Evolutionary conservation across 2,113 vertebrate species (phyloP).

Genomic region (Taurulus bubalis): DNA sequence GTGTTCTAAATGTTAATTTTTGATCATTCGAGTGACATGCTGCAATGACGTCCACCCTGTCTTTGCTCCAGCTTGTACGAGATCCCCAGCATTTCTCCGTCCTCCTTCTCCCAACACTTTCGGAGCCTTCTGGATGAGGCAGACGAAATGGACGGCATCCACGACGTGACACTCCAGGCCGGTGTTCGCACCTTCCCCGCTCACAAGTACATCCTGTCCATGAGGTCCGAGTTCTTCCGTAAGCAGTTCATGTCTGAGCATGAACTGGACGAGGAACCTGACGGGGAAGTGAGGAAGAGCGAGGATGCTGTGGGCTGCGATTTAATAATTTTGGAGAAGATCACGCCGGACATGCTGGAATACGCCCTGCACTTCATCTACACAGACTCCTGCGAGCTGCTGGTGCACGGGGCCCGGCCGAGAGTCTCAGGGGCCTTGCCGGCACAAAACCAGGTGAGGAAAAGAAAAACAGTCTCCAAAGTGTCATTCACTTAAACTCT

Average conservation of each 20-base stretch:
- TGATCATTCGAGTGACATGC: not conserved
- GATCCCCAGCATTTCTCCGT: constrained; percentile 90
- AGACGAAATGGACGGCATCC: constrained; percentile 94
- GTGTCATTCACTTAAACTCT: not conserved
- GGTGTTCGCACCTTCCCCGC: constrained; percentile 88
- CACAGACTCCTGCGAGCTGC: constrained; percentile 93
- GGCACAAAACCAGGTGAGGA: constrained; percentile 73
- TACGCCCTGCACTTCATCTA: constrained; percentile 93
- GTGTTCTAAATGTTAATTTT: not conserved
- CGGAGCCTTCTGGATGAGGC: constrained; percentile 88
- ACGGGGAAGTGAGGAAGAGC: constrained; percentile 82
- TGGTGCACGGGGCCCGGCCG: constrained; percentile 88
- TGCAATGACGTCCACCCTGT: not conserved
- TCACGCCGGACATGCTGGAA: constrained; percentile 90
- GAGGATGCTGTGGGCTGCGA: constrained; percentile 92
- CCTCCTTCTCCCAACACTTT: constrained; percentile 91
- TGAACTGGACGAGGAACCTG: constrained; percentile 67
- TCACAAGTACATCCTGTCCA: constrained; percentile 95
- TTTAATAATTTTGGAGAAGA: constrained; percentile 90
- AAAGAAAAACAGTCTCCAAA: not conserved
- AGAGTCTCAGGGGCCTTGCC: constrained; percentile 70
- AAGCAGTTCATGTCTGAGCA: constrained; percentile 85
- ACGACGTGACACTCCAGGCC: constrained; percentile 94
- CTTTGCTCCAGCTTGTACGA: constrained; percentile 89
- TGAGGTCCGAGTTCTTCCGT: constrained; percentile 91